phyloP scores from a whole-genome alignment of 1,140 invertebrate species.

The Brevipalpus yothersi region DNA sequence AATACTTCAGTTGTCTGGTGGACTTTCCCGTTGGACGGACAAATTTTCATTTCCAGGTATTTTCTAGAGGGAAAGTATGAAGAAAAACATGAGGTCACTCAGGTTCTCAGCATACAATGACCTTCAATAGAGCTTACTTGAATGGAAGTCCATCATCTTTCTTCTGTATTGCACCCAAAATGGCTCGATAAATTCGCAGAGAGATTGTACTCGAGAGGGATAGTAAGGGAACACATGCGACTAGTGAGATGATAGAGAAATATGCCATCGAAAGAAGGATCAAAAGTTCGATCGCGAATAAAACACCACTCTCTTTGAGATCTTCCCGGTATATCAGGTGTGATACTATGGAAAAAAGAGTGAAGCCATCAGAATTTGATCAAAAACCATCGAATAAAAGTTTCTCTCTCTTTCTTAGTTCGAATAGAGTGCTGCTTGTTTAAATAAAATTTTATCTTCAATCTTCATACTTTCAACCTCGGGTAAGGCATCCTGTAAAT shows the following conservation, averaged over 20 bases:
- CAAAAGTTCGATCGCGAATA: slow-evolving; percentile 58
- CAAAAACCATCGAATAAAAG: no score
- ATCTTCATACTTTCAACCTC: no score
- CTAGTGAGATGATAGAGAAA: slow-evolving; percentile 81
- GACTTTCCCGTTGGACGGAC: slow-evolving; percentile 59
- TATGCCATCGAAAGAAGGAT: slow-evolving; percentile 71
- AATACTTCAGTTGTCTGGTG: slow-evolving; percentile 55
- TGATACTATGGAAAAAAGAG: slow-evolving; percentile 36
- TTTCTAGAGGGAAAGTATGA: slow-evolving; percentile 28
- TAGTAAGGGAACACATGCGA: slow-evolving; percentile 66
- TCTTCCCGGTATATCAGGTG: slow-evolving; percentile 90
- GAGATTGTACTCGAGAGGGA: slow-evolving; percentile 53
- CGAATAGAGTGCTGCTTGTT: no score
- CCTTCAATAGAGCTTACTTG: slow-evolving; percentile 38
- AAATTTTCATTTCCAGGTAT: slow-evolving; percentile 59
- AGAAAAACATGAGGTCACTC: no score
- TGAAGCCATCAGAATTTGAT: no score
- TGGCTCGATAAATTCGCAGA: slow-evolving; percentile 85
- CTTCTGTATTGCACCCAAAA: slow-evolving; percentile 86
- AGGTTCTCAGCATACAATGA: no score
- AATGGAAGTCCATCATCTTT: slow-evolving; percentile 89
- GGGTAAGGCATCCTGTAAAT: no score
- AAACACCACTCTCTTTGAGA: slow-evolving; percentile 71
- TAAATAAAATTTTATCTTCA: no score
- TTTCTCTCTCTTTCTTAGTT: no score